Evolutionary conservation across 1,140 invertebrate genomes (phyloP).

Genomic region (Penaeus chinensis): DNA sequence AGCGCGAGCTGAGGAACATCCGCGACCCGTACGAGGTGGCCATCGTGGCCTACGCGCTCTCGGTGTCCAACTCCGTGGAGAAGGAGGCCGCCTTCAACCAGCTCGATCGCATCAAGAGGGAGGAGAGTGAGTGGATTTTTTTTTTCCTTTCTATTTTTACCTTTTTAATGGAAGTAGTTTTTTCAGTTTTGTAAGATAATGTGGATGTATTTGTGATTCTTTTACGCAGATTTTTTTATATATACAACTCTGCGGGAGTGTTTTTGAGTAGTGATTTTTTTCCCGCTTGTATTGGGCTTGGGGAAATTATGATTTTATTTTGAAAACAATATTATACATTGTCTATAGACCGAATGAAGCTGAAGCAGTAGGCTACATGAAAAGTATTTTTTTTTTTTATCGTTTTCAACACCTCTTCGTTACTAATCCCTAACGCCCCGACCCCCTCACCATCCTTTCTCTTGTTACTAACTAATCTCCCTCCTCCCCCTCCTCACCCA

Average conservation of each 20-base stretch:
- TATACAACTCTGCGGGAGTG: too few species aligned
- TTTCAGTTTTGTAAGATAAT: neutral
- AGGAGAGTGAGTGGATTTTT: slow-evolving; percentile 65
- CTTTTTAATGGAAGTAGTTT: neutral
- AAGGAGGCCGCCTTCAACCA: slow-evolving; percentile 66
- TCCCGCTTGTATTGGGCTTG: too few species aligned
- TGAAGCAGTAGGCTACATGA: too few species aligned
- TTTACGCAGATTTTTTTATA: too few species aligned
- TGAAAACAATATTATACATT: too few species aligned
- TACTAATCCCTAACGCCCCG: neutral
- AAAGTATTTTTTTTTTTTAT: neutral
- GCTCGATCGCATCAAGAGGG: slow-evolving; percentile 66
- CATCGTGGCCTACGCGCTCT: slow-evolving; percentile 71
- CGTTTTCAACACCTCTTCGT: neutral
- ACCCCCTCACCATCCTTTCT: neutral
- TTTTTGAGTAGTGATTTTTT: too few species aligned
- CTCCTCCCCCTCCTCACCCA: slow-evolving; percentile 63
- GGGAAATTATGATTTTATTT: too few species aligned
- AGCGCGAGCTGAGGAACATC: slow-evolving; percentile 67
- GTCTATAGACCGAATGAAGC: too few species aligned
- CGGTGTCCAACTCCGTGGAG: slow-evolving; percentile 68
- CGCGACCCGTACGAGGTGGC: slow-evolving; percentile 71
- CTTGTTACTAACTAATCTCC: neutral
- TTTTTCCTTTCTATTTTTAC: neutral
- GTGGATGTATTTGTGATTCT: too few species aligned